Evolutionary conservation across 2,888 invertebrate genomes (phyloP).

Genomic region (Drosophila fungiperda): DNA sequence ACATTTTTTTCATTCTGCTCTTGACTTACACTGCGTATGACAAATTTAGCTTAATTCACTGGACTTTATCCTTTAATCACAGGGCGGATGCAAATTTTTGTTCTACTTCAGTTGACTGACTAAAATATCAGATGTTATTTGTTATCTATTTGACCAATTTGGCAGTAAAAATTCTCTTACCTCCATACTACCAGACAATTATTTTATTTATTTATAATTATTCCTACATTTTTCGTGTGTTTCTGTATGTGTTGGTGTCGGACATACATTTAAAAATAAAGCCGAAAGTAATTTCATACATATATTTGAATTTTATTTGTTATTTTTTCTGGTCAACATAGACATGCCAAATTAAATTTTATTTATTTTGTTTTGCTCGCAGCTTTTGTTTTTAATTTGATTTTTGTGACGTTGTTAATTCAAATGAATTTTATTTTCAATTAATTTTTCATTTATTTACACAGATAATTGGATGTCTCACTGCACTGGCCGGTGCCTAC

Average conservation of each 20-base stretch:
- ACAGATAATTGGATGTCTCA: slow-evolving; percentile 74
- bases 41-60: slow-evolving; percentile 37
- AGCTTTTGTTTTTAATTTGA: slow-evolving; percentile 28
- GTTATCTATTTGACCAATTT: slow-evolving; percentile 58
- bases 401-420: slow-evolving; percentile 44
- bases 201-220: slow-evolving; percentile 58
- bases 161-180: slow-evolving; percentile 60
- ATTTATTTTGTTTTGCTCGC: slow-evolving; percentile 37
- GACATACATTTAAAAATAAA: slow-evolving; percentile 71
- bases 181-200: slow-evolving; percentile 66
- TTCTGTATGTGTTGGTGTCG: slow-evolving; percentile 25
- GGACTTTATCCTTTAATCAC: slow-evolving; percentile 39
- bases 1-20: slow-evolving; percentile 1
- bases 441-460: slow-evolving; percentile 23
- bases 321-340: slow-evolving; percentile 21
- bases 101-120: slow-evolving; percentile 3
- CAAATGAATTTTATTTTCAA: slow-evolving; percentile 26
- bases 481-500: slow-evolving; percentile 70
- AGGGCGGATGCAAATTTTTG: slow-evolving; percentile 54
- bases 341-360: slow-evolving; percentile 20
- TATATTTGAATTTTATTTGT: slow-evolving; percentile 47
- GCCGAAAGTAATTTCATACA: slow-evolving; percentile 62
- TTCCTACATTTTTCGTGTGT: slow-evolving; percentile 41
- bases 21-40: slow-evolving; percentile 58
- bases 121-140: slow-evolving; percentile 14